Evolutionary conservation across 2,888 invertebrate genomes (phyloP), one percentile per base, ranked within the genome.

Genomic region (Hedychridium roseum): DNA sequence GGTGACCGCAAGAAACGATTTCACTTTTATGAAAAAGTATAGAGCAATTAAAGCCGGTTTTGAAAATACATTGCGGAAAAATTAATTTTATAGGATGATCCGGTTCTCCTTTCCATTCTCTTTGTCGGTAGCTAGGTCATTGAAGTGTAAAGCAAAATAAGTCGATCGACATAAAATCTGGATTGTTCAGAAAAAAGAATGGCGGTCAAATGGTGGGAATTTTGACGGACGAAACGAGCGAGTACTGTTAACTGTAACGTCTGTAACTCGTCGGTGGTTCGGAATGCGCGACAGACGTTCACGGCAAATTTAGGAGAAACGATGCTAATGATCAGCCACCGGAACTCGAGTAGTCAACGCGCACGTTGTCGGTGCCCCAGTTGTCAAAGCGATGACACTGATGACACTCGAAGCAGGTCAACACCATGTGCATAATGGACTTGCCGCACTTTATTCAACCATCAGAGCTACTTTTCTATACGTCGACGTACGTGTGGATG

Each of bases 381-480:
- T 60, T 63, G 41, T 50, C 45, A 53, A 28, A 31, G 37, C 44
- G 54, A 59, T 57, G 63, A 63, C 57, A 57, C 44, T 48, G 54
- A 54, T 57, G 52, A 63, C 57, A 54, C 39, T 20, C 32, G 39
- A 60, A 64, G 61, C 55, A 27, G 63, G 57, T 60, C 60, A 57
- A 41, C 34, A 14, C 27, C 11, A 23, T 27, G 30, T 47, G 39
- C 31, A 40, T 44, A 21, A 41, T 51, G 26, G 45, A 45, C 21
- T n/a, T 43, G 44, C 54, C 46, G 48, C 52, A 48, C 39, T 60
- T 52, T 40, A 38, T 35, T 46, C 11, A 23, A 3, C 34, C 32
- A 6, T 9, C n/a, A n/a, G 7, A 36, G 37, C 27, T 27, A 38
- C 38, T n/a, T n/a, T n/a, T n/a, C n/a, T n/a, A n/a, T 28, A 21